phyloP scores from a whole-genome alignment of 2,113 vertebrate genomes.

The Euleptes europaea region DNA sequence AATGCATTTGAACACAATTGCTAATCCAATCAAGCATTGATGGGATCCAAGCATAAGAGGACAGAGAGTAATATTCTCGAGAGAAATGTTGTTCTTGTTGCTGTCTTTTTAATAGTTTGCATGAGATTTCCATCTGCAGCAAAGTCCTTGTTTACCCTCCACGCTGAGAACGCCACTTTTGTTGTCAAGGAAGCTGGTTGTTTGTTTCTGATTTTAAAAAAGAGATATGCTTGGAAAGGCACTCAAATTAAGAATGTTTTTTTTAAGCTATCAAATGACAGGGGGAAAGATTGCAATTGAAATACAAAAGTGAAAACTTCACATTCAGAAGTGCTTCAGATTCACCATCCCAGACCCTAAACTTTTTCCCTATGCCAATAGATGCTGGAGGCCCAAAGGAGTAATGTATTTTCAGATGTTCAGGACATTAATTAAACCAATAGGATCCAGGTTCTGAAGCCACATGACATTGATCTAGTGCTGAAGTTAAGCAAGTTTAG shows the following conservation, averaged over 20 bases:
- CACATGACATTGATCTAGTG: not conserved
- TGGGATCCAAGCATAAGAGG: not conserved
- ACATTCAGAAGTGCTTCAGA: not conserved
- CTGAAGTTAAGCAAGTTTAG: not conserved
- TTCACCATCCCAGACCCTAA: not conserved
- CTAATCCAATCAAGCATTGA: not conserved
- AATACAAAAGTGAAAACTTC: not conserved
- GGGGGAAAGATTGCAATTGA: not conserved
- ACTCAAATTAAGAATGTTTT: not conserved
- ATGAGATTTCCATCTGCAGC: not conserved
- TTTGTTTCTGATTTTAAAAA: not conserved
- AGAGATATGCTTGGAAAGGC: not conserved
- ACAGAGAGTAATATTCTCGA: slow-evolving; percentile 1
- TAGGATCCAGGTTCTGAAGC: not conserved
- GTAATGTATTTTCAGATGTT: not conserved
- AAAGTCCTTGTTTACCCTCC: not conserved
- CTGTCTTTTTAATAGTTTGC: slow-evolving; percentile 2
- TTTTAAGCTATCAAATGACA: not conserved
- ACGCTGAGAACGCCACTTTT: not conserved
- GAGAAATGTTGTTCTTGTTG: slow-evolving; percentile 14
- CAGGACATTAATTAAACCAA: no score
- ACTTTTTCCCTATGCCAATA: not conserved
- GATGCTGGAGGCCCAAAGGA: no score
- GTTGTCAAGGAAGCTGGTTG: not conserved
- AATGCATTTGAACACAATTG: slow-evolving; percentile 8